Percentiles rank a stretch among this genome's conserved stretches.
Conservation (phyloP, 2,113 vertebrate genomes). For the Arizona elegans region DNA sequence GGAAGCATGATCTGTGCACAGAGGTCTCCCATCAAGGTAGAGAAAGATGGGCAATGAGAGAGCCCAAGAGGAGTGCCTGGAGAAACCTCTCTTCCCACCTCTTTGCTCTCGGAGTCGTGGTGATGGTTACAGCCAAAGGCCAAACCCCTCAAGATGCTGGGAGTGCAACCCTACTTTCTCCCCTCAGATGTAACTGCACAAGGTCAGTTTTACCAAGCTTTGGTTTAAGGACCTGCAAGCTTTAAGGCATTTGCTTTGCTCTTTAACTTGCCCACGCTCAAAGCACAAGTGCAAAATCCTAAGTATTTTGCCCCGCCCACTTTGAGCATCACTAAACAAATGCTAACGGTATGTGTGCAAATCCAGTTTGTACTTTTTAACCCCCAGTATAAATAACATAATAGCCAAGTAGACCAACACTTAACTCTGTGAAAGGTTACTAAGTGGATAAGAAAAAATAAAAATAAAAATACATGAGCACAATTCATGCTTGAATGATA, state of each 20-base stretch:
- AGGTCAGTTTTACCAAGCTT: neutral
- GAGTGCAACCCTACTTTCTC: neutral
- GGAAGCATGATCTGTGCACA: neutral
- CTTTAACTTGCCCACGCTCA: neutral
- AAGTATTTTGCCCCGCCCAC: neutral
- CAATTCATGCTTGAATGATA: neutral
- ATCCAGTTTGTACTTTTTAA: neutral
- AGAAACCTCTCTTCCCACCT: neutral
- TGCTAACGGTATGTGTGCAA: neutral
- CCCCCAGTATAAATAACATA: neutral
- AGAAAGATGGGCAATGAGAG: neutral
- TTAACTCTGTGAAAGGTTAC: neutral
- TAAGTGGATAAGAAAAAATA: neutral
- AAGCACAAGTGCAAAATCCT: neutral
- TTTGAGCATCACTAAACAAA: neutral
- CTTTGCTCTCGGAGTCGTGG: neutral
- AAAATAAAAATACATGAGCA: neutral
- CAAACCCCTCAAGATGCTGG: neutral
- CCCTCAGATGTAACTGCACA: neutral
- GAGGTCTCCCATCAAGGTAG: neutral
- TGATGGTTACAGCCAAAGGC: neutral
- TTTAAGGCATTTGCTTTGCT: neutral
- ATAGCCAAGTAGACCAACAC: neutral
- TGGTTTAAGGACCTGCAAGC: neutral
- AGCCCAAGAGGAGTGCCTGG: neutral